phyloP scores from a whole-genome alignment of 1,140 invertebrate species.

The Macrosteles quadrilineatus region DNA sequence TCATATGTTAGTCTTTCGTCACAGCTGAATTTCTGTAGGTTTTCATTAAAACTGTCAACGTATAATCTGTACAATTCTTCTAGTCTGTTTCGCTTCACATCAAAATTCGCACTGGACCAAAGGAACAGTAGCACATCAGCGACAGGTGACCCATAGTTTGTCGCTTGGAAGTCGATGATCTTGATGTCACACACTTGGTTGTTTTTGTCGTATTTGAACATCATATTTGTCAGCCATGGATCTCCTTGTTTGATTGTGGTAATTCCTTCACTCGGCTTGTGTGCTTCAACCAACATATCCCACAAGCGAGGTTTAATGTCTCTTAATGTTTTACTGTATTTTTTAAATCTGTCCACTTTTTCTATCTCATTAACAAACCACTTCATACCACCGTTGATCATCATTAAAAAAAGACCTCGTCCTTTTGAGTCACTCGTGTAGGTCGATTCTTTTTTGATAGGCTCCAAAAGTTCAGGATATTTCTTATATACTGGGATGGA shows the following conservation, averaged over 20 bases:
- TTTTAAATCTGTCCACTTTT: neutral
- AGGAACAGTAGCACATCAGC: slow-evolving; percentile 61
- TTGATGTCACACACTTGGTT: slow-evolving; percentile 54
- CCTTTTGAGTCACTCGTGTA: neutral
- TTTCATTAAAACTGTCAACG: neutral
- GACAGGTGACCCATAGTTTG: slow-evolving; percentile 53
- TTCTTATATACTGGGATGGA: neutral
- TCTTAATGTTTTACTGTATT: neutral
- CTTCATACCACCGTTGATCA: neutral
- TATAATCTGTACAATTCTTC: neutral
- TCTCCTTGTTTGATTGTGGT: slow-evolving; percentile 66
- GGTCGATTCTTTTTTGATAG: neutral
- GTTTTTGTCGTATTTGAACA: slow-evolving; percentile 58
- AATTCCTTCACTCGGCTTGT: slow-evolving; percentile 45
- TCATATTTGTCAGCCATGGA: slow-evolving; percentile 65
- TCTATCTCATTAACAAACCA: neutral
- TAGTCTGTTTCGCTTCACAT: neutral
- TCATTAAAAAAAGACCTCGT: neutral
- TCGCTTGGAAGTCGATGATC: slow-evolving; percentile 65
- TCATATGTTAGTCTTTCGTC: neutral
- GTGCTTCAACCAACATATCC: neutral
- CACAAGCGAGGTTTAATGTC: neutral
- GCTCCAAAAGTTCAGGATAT: neutral
- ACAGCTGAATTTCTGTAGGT: neutral
- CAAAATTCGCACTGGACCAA: slow-evolving; percentile 52